Conservation (phyloP, 2,113 vertebrate species). For the Cephalopholis sonnerati region DNA sequence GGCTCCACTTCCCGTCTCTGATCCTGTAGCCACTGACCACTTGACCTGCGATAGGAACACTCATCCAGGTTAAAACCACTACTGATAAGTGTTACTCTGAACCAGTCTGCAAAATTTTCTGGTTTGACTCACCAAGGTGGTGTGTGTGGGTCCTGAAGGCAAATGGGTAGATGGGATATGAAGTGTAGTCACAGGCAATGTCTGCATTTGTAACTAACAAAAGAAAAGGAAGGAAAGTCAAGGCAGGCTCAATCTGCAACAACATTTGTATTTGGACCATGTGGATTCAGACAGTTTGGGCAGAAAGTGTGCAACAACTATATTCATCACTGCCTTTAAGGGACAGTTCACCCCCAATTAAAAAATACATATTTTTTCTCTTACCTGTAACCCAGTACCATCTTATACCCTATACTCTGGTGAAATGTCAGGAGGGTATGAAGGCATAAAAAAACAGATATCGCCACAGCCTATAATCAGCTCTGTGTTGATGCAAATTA, state of each 20-base stretch:
- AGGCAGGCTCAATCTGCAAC: background rate
- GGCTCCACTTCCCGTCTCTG: constrained; percentile 91
- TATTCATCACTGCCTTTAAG: too few species aligned
- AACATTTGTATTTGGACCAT: background rate
- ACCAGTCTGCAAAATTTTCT: fast-evolving
- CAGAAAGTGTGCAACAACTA: too few species aligned
- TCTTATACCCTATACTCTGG: too few species aligned
- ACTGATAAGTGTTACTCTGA: background rate
- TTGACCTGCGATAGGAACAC: constrained; percentile 86
- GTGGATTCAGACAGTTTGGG: background rate
- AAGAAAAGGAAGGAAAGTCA: constrained; percentile 24
- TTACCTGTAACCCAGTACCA: too few species aligned
- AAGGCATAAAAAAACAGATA: too few species aligned
- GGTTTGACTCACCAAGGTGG: constrained; percentile 87
- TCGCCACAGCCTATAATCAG: background rate
- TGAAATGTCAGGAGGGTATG: too few species aligned
- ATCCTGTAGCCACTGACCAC: constrained; percentile 97
- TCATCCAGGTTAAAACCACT: background rate
- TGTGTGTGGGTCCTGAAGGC: constrained; percentile 98
- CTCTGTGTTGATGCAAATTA: background rate
- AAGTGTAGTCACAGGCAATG: constrained; percentile 92
- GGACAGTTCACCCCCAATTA: too few species aligned
- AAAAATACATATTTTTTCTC: too few species aligned
- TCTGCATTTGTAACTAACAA: constrained; percentile 92
- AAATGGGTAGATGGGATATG: constrained; percentile 94